Conservation (phyloP, 2,113 vertebrate genomes). For the Neodon shergylaensis region DNA sequence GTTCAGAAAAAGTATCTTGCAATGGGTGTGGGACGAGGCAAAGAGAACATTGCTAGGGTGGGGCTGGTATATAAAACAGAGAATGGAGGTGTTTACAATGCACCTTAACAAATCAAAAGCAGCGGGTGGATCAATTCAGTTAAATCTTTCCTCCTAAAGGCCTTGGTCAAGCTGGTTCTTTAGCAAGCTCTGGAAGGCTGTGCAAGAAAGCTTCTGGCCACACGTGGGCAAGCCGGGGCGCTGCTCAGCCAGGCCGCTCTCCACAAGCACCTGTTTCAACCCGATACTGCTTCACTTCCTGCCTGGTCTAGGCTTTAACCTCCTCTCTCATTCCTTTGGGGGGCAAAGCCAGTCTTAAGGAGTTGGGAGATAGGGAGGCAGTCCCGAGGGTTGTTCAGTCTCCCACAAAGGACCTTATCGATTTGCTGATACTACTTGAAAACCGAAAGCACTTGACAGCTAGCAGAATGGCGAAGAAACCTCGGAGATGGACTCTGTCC, state of each 20-base stretch:
- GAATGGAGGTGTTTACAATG: not conserved
- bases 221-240: not conserved
- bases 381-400: not conserved
- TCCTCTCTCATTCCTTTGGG: conserved; percentile 8
- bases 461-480: not conserved
- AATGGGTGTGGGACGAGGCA: not conserved
- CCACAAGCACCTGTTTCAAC: not conserved
- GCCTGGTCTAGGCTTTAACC: not conserved
- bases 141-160: not conserved
- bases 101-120: not conserved
- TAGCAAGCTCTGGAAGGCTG: not conserved
- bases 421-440: not conserved
- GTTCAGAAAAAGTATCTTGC: not conserved
- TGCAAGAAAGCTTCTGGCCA: not conserved
- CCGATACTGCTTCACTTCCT: not conserved
- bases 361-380: not conserved
- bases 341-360: not conserved
- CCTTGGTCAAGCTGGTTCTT: not conserved
- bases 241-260: not conserved
- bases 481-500: not conserved
- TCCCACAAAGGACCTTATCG: conserved; percentile 12
- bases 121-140: not conserved
- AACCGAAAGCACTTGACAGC: not conserved
- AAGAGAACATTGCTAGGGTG: not conserved
- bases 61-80: not conserved